These are phyloP conservation scores for rabbit (Oryctolagus cuniculus) DNA, from an alignment of 2,113 vertebrate species.

Conservation along the genomic window mOryCun1.1 NC_091433.1:188328001-188328500, in stretches of 20 bases:
- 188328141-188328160: background rate
- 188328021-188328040: too few species aligned
- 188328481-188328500: background rate
- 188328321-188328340: background rate
- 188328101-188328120: too few species aligned
- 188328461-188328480: background rate
- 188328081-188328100: too few species aligned
- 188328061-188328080: too few species aligned
- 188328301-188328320: conserved; percentile 6
- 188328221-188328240: background rate
- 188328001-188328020: too few species aligned
- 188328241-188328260: too few species aligned
- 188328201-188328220: background rate
- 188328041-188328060: too few species aligned
- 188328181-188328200: background rate
- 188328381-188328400: background rate
- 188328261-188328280: background rate
- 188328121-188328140: background rate
- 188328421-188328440: background rate
- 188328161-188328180: background rate
- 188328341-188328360: background rate
- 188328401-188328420: background rate
- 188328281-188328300: background rate
- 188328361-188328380: background rate
- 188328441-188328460: background rate